Conservation (phyloP, 2,113 vertebrate genomes). For the Gallinago paraguaiae region DNA sequence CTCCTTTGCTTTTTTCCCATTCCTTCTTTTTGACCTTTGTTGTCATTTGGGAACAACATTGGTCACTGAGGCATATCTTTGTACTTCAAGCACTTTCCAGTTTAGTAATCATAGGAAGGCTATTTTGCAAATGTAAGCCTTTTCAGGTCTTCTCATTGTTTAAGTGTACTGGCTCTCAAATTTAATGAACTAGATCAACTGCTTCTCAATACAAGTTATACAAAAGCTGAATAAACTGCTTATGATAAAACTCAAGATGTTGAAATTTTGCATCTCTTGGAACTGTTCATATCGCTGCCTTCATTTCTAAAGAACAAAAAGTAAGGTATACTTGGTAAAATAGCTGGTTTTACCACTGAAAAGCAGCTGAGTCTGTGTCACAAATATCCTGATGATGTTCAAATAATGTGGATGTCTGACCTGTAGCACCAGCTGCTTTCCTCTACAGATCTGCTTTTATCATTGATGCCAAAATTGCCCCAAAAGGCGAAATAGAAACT, state of each 20-base stretch:
- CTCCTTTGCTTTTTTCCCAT: not conserved
- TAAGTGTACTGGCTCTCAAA: not conserved
- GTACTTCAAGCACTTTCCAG: not conserved
- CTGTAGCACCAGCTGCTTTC: not conserved
- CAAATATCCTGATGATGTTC: not conserved
- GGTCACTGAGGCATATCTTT: not conserved
- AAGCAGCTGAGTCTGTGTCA: not conserved
- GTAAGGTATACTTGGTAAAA: not conserved
- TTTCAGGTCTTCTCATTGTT: not conserved
- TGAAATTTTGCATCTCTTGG: not conserved
- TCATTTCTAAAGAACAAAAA: not conserved
- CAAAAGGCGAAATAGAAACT: no score
- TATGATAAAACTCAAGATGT: not conserved
- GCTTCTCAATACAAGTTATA: not conserved
- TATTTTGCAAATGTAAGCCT: not conserved
- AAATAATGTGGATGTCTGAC: not conserved
- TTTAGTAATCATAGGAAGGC: not conserved
- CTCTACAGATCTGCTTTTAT: not conserved
- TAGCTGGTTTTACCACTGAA: not conserved
- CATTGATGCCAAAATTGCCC: no score
- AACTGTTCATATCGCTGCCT: not conserved
- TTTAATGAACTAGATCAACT: not conserved
- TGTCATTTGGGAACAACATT: accelerated
- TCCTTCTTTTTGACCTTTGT: not conserved
- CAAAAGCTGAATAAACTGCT: not conserved